Percentiles rank a stretch among this genome's conserved stretches.
These are phyloP conservation scores for Regulus satrapa DNA, from an alignment of 2,113 vertebrate species.

Conservation along the genomic window DNA sequence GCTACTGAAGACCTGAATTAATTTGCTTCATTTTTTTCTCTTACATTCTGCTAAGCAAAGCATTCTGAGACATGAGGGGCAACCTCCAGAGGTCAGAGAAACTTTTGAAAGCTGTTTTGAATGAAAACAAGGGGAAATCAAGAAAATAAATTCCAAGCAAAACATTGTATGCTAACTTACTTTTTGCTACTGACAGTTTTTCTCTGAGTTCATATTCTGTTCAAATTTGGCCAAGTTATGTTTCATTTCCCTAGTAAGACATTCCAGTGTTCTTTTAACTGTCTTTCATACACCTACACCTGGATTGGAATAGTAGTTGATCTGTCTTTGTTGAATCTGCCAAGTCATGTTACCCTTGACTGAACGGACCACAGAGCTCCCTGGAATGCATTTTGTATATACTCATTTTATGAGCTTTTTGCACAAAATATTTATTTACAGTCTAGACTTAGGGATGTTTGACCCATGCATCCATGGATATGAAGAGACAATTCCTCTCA, in stretches of 20 bases:
- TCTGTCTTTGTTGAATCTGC: background rate
- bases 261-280: background rate
- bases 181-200: background rate
- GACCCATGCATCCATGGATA: background rate
- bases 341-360: background rate
- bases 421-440: background rate
- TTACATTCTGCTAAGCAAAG: background rate
- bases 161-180: background rate
- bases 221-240: background rate
- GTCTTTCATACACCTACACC: background rate
- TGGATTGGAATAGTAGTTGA: background rate
- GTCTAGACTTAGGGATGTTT: background rate
- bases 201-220: background rate
- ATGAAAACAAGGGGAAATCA: background rate
- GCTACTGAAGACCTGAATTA: background rate
- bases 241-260: background rate
- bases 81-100: background rate
- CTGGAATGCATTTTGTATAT: background rate
- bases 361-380: background rate
- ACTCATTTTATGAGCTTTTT: background rate
- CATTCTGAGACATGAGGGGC: background rate
- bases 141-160: background rate
- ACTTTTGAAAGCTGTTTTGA: background rate
- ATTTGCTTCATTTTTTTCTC: background rate
- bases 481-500: background rate